Conservation (phyloP, 2,888 invertebrate genomes). For the Steinernema scapterisci region DNA sequence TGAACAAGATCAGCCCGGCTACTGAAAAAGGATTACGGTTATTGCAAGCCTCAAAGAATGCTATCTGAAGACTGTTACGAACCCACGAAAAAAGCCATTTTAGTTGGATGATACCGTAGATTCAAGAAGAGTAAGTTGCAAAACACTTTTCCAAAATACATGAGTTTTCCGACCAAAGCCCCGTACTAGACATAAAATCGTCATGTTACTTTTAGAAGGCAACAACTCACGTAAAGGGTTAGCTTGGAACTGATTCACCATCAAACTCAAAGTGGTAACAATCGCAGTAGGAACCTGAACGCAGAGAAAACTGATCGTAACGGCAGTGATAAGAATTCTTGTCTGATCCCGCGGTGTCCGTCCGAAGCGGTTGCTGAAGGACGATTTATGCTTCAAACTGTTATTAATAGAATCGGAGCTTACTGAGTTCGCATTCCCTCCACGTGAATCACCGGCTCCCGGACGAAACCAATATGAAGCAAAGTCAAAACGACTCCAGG, state of each 20-base stretch:
- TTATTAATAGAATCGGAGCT: too few relatives aligned
- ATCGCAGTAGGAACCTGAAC: constrained; percentile 66
- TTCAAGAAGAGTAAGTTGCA: not conserved
- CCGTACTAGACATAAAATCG: too few relatives aligned
- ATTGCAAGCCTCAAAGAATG: too few relatives aligned
- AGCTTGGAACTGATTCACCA: constrained; percentile 65
- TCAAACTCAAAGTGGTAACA: constrained; percentile 62
- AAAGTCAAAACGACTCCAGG: constrained; percentile 62
- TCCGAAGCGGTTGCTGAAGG: constrained; percentile 65
- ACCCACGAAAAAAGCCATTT: too few relatives aligned
- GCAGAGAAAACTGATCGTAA: constrained; percentile 64
- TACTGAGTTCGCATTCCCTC: constrained; percentile 62
- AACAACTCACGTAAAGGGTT: constrained; percentile 56
- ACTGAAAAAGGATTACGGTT: too few relatives aligned
- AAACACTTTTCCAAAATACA: not conserved
- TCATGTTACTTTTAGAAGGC: not conserved
- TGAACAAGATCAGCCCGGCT: constrained; percentile 57
- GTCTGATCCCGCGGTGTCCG: constrained; percentile 66
- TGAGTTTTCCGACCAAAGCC: too few relatives aligned
- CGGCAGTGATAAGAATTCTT: constrained; percentile 64
- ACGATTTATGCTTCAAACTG: too few relatives aligned
- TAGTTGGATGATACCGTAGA: not conserved
- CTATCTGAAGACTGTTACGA: too few relatives aligned
- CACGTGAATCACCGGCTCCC: constrained; percentile 64
- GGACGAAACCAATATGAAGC: constrained; percentile 63